These are phyloP conservation scores for Cairina moschata DNA, from an alignment of 2,113 vertebrate genomes.

Conservation along the genomic window DNA sequence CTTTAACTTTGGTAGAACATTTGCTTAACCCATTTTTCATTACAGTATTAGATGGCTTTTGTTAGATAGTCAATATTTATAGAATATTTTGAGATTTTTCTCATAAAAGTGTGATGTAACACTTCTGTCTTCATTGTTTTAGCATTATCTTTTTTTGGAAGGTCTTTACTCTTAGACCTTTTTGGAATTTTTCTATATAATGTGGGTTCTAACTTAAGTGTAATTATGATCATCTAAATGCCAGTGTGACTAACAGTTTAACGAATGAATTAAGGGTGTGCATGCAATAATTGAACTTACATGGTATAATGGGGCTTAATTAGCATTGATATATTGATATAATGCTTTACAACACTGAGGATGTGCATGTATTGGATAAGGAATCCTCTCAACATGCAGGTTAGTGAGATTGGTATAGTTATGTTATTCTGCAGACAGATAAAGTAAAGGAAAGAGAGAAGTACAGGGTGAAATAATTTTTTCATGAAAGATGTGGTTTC, in stretches of 20 bases:
- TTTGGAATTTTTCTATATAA: not conserved
- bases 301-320: constrained; percentile 9
- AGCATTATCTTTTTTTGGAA: not conserved
- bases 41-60: not conserved
- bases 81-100: not conserved
- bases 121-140: not conserved
- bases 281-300: not conserved
- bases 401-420: not conserved
- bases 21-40: not conserved
- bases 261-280: not conserved
- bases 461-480: not conserved
- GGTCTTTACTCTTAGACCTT: not conserved
- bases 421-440: not conserved
- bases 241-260: not conserved
- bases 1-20: not conserved
- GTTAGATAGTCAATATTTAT: not conserved
- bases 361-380: not conserved
- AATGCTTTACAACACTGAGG: not conserved
- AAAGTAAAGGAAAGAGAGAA: not conserved
- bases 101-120: not conserved
- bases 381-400: not conserved
- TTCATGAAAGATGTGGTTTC: not conserved
- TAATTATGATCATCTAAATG: not conserved
- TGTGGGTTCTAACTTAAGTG: not conserved
- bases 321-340: constrained; percentile 20